Evolutionary conservation across 2,888 invertebrate species (phyloP), one percentile per base, ranked within the genome.

Genomic region (Drosophila imparisetae): DNA sequence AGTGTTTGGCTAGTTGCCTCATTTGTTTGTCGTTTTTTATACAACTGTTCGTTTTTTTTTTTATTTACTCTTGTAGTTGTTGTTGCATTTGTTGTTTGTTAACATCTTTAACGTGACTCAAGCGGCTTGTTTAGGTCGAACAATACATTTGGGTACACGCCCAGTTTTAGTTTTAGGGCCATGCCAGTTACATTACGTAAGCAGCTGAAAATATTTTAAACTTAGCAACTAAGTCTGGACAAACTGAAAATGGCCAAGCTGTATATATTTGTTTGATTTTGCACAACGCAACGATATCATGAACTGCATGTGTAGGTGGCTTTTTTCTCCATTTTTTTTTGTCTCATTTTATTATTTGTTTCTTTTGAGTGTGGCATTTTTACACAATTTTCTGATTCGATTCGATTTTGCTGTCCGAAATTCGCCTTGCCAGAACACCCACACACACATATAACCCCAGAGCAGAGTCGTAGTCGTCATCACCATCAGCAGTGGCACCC

Each of bases 331-430:
- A 60, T 59, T 50, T 48, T 75, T 75, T 57, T 30, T 24, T 15
- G 6, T n/a, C 24, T 40, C 3, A n/a, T 55, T 40, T 40, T 38
- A 38, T 29, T 13, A 78, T 52, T 48, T 50, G 58, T 54, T 36
- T 70, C 21, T 73, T 36, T 60, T 54, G 53, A 63, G 38, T 62
- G 38, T 83, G 83, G 75, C 72, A 78, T 86, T 86, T 84, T 84
- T 84, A 84, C 81, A 83, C 72, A 76, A 50, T 74, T 81, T 70
- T 80, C 58, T n/a, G 81, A 21, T 60, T 74, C 62, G 53, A 48
- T 52, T 67, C 67, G 80, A 79, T 78, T 73, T 78, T 73, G 79
- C 83, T 86, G 85, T 86, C 85, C 85, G 89, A 85, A 89, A 77
- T 81, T 76, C 59, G 88, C 88, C 88, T 83, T 83, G 82, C 71